Evolutionary conservation across 2,797 vertebrate genomes (phyloP), one percentile per base, ranked within the genome.

Genomic region (Hapalemur alaotrensis): DNA sequence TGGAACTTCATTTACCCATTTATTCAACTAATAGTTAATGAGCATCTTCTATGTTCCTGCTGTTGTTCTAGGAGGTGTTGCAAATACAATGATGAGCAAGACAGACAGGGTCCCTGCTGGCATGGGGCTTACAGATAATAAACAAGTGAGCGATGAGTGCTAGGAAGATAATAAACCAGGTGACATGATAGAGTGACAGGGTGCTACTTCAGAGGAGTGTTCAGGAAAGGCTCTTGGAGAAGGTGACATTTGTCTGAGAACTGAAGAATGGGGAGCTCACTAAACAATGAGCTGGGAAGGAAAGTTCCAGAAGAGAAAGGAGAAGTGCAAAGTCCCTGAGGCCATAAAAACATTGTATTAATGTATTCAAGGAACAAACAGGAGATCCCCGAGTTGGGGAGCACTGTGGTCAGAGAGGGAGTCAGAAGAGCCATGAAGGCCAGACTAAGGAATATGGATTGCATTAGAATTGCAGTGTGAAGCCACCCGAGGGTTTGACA

Each of bases 261-360:
- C 38, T 54, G 46, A 79, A 48, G 52, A 85, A 78, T 48, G 50
- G 43, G 30, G 48, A 20, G 17, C 38, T 73, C 30, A 12, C 65
- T 75, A 38, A 70, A 72, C 61, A 59, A 0, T 11, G 82, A 80
- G 41, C 43, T 86, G 43, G 48, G 43, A 32, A 61, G 50, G 30
- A 65, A 85, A 76, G n/a, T 85, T 63, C 73, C 35, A 59, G 78
- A 88, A 85, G 54, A 86, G 48, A 43, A 65, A 69, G 9, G 69
- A 46, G 9, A 43, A 13, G 13, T 6, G 23, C 65, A 50, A 20
- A 61, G 18, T n/a, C 67, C 76, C 73, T 11, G 54, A 72, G 81
- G 46, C 61, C 63, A 30, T 79, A 20, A 7, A 52, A 52, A 69
- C 35, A 23, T 2, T 35, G 30, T 30, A 59, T 59, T 25, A 75